These are phyloP conservation scores for Xestobium rufovillosum DNA, from an alignment of 2,888 invertebrate species.

Conservation along the genomic window DNA sequence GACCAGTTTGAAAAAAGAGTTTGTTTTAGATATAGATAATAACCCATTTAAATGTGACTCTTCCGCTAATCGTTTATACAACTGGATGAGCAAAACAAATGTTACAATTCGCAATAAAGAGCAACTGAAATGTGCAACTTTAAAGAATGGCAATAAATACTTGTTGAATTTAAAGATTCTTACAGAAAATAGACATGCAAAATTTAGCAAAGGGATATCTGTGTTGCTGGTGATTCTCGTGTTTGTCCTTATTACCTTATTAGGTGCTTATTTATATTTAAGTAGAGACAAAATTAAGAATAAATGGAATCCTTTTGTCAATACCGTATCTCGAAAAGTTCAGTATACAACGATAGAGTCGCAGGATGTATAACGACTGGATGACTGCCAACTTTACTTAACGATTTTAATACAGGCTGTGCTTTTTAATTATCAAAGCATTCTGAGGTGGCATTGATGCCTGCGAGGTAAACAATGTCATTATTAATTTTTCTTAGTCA, in stretches of 20 bases:
- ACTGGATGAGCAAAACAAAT: constrained; percentile 57
- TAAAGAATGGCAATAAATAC: constrained; percentile 31
- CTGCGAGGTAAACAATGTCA: too few relatives aligned
- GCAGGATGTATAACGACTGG: constrained; percentile 39
- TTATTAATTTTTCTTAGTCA: too few relatives aligned
- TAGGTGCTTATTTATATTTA: constrained; percentile 53
- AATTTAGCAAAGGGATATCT: constrained; percentile 39
- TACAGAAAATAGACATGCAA: constrained; percentile 34
- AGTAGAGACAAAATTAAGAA: constrained; percentile 53
- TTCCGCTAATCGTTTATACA: constrained; percentile 51
- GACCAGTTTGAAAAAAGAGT: constrained; percentile 42
- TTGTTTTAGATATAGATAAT: constrained; percentile 54
- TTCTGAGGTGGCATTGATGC: too few relatives aligned
- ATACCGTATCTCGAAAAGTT: constrained; percentile 60
- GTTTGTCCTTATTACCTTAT: constrained; percentile 48
- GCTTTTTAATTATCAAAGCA: too few relatives aligned
- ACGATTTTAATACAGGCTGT: too few relatives aligned
- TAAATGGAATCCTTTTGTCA: constrained; percentile 54
- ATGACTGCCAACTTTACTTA: too few relatives aligned
- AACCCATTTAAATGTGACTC: constrained; percentile 68
- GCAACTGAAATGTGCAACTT: constrained; percentile 46
- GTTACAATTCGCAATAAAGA: constrained; percentile 53
- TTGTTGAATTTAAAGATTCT: constrained; percentile 35
- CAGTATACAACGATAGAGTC: constrained; percentile 62
- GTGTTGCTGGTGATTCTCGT: constrained; percentile 49